phyloP scores from a whole-genome alignment of 2,113 vertebrate genomes.

The Pica pica region DNA sequence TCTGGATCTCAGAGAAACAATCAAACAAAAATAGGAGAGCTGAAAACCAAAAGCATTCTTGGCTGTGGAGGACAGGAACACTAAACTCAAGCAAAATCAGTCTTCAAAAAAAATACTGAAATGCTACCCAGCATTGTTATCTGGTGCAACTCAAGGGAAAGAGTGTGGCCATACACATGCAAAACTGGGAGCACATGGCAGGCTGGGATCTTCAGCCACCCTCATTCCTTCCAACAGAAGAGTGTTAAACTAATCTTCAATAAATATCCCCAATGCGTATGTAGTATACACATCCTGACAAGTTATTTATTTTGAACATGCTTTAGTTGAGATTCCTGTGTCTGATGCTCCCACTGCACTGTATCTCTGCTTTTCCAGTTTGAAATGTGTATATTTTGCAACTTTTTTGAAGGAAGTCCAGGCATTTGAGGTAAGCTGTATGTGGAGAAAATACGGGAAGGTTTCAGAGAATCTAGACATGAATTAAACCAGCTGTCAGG shows the following conservation, averaged over 20 bases:
- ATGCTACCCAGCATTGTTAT: neutral
- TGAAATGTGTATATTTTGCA: slow-evolving; percentile 24
- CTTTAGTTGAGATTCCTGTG: neutral
- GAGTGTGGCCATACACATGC: rapidly evolving
- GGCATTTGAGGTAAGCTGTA: neutral
- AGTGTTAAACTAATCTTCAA: neutral
- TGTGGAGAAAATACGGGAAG: neutral
- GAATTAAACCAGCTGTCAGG: slow-evolving; percentile 19
- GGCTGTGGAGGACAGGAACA: neutral
- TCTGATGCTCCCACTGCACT: neutral
- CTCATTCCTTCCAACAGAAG: neutral
- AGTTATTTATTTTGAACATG: slow-evolving; percentile 45
- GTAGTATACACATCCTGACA: slow-evolving; percentile 43
- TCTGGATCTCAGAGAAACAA: neutral
- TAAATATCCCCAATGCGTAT: neutral
- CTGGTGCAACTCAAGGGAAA: neutral
- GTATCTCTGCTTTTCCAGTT: slow-evolving; percentile 5
- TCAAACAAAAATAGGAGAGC: neutral
- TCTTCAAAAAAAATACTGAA: neutral
- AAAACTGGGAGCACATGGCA: neutral
- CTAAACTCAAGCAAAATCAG: neutral
- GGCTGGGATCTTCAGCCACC: neutral
- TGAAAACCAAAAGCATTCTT: neutral
- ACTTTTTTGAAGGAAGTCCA: neutral
- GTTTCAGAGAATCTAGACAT: neutral